Evolutionary conservation across 2,888 invertebrate genomes (phyloP).

Genomic region (Lymantria monacha): DNA sequence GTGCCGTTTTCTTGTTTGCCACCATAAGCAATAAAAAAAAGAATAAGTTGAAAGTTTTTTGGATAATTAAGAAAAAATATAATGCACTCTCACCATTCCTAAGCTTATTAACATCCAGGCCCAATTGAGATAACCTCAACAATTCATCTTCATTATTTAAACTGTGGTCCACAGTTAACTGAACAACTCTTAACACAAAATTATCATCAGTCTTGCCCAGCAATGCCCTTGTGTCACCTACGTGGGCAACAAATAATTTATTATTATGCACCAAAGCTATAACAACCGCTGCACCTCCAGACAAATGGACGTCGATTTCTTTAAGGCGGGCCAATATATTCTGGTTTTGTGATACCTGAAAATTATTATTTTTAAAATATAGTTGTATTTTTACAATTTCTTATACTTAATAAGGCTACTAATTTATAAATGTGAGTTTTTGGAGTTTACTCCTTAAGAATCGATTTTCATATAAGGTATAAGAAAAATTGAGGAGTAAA

Average conservation of each 20-base stretch:
- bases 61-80: too few species aligned
- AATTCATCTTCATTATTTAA: slow-evolving; percentile 93
- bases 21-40: too few species aligned
- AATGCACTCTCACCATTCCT: slow-evolving; percentile 77
- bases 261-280: slow-evolving; percentile 89
- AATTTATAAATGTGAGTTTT: too few species aligned
- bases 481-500: too few species aligned
- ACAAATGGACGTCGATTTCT: slow-evolving; percentile 88
- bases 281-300: slow-evolving; percentile 92
- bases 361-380: neutral
- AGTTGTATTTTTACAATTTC: too few species aligned
- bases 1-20: too few species aligned
- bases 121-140: slow-evolving; percentile 87
- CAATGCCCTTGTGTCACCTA: slow-evolving; percentile 91
- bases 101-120: slow-evolving; percentile 87
- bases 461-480: too few species aligned
- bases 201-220: slow-evolving; percentile 90
- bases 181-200: slow-evolving; percentile 88
- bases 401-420: too few species aligned
- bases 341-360: slow-evolving; percentile 71
- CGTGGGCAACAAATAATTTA: slow-evolving; percentile 93
- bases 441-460: too few species aligned
- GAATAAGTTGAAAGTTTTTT: too few species aligned
- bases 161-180: slow-evolving; percentile 93
- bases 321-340: slow-evolving; percentile 85